Evolutionary conservation across 2,888 invertebrate genomes (phyloP), one percentile per base, ranked within the genome.

Genomic region (Cactoblastis cactorum): DNA sequence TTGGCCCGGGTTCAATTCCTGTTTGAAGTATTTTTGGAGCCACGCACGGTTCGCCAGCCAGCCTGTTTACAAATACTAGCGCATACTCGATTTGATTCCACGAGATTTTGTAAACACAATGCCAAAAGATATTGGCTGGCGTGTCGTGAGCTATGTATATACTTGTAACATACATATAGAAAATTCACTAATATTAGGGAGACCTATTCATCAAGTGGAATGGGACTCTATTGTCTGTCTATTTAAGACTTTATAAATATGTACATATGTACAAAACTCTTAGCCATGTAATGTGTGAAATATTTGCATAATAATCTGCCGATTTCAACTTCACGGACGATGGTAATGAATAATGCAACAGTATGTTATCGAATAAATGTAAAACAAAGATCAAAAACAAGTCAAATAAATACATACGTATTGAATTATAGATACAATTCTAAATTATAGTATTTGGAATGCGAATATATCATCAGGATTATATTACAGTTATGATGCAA

Each of bases 11-110:
- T 83, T 87, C 87, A 87, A 89, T 79, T 86, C 85, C 84, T 87
- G 83, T 83, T 83, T 77, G 80, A 83, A 71, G 83, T 88, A 89
- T 88, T 88, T 87, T 80, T 61, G 82, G 87, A 84, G 72, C 73
- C 82, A 80, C 78, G 79, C 83, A 77, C 77, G 74, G 71, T 67
- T 71, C 67, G 67, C 60, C 65, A 69, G 69, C 67, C 71, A 71
- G 74, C 79, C 77, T 87, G 88, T 88, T 88, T 88, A 88, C 88
- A 83, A 89, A 89, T 88, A 86, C 78, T 83, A 80, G 78, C 76
- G 72, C 80, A 74, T 77, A 79, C 77, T 79, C 81, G 80, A 81
- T 85, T 83, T 79, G 74, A 83, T 83, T 84, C 72, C 80, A 71
- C 74, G 64, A 73, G 74, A 79, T 81, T 85, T 83, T 80, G 80